phyloP scores from a whole-genome alignment of 2,113 vertebrate species.

The Gnathonemus echidnorhynchus region DNA sequence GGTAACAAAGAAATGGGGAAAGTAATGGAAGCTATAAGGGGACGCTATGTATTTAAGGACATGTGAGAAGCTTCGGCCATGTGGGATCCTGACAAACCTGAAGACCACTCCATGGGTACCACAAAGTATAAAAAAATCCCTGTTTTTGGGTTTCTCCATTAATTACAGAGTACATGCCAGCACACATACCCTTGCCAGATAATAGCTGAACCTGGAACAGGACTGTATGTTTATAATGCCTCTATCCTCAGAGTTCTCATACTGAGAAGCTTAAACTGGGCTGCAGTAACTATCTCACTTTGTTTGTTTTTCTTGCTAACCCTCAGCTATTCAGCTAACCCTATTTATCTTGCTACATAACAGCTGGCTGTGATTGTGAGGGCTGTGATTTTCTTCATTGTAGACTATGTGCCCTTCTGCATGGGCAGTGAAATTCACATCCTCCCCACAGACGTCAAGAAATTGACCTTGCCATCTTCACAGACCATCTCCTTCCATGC shows the following conservation, averaged over 20 bases:
- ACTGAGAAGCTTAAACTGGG: slow-evolving; percentile 13
- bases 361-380: background rate
- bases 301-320: slow-evolving; percentile 15
- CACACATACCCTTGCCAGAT: slow-evolving; percentile 32
- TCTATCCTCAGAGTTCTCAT: slow-evolving; percentile 5
- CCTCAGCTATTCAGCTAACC: background rate
- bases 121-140: slow-evolving; percentile 21
- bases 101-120: slow-evolving; percentile 31
- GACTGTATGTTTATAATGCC: slow-evolving; percentile 42
- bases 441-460: background rate
- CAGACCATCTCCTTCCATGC: background rate
- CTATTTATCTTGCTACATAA: background rate
- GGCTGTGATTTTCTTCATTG: background rate
- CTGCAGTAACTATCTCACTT: slow-evolving; percentile 10
- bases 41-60: background rate
- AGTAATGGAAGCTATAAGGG: background rate
- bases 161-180: slow-evolving; percentile 39
- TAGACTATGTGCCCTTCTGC: background rate
- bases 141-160: slow-evolving; percentile 22
- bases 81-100: slow-evolving; percentile 4
- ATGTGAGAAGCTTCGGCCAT: background rate
- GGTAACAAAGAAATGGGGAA: background rate
- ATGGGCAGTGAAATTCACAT: background rate
- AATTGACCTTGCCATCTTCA: background rate
- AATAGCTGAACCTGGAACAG: slow-evolving; percentile 51